Evolutionary conservation across 64 coral and sea anemone species (phyloP).

Genomic region (Porites australiensis): DNA sequence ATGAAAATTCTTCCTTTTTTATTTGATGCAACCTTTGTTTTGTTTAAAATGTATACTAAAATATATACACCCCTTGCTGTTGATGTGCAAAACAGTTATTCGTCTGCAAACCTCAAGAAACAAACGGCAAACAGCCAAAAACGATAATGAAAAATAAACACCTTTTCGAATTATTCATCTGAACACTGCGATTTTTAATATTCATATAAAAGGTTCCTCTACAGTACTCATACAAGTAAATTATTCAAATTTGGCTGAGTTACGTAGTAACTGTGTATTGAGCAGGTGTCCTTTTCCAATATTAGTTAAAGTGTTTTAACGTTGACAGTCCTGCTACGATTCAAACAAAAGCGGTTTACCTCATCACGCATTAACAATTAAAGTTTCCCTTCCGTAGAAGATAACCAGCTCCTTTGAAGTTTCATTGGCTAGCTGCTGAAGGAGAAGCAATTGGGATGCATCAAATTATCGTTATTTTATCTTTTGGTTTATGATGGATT

Average conservation of each 20-base stretch:
- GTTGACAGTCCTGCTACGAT: neutral
- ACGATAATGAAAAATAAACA: too few relatives aligned
- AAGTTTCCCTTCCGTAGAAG: conserved; percentile 2
- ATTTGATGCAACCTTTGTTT: too few relatives aligned
- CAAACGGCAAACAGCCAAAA: too few relatives aligned
- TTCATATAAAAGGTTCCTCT: neutral
- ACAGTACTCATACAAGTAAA: neutral
- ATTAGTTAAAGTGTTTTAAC: neutral
- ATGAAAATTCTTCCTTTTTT: too few relatives aligned
- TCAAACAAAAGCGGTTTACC: conserved; percentile 32
- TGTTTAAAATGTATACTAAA: too few relatives aligned
- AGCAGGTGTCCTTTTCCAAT: neutral
- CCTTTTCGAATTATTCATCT: too few relatives aligned
- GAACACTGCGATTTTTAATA: too few relatives aligned
- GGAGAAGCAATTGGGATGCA: conserved; percentile 12
- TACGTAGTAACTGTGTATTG: neutral
- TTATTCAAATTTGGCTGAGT: conserved; percentile 12
- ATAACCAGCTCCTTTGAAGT: neutral
- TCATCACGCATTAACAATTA: conserved; percentile 6
- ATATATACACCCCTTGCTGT: too few relatives aligned
- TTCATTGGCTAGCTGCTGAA: conserved; percentile 2
- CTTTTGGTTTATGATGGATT: neutral
- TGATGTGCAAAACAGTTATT: too few relatives aligned
- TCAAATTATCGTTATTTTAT: conserved; percentile 37
- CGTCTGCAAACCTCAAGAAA: too few relatives aligned